These are phyloP conservation scores for Lepisosteus oculatus DNA, from an alignment of 2,113 vertebrate genomes.

Conservation along the genomic window DNA sequence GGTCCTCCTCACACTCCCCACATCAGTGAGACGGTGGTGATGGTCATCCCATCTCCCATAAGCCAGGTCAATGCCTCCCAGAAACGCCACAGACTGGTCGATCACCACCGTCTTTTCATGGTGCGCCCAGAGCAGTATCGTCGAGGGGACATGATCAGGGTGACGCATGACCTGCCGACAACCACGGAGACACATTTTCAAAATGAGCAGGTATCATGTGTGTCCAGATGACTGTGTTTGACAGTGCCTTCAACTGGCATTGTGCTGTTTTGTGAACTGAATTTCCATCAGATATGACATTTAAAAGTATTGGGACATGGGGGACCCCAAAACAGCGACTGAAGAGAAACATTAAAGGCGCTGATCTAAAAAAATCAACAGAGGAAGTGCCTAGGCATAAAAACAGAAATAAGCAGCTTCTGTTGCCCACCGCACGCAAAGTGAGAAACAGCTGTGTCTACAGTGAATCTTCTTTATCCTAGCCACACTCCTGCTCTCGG, in stretches of 20 bases:
- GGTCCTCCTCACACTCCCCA: constrained; percentile 34
- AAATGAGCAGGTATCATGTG: neutral
- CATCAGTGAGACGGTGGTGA: constrained; percentile 61
- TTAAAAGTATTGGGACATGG: no score
- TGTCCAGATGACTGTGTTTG: no score
- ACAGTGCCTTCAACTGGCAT: neutral
- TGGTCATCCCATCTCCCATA: constrained; percentile 72
- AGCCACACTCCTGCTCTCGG: constrained; percentile 22
- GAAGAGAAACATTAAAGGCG: no score
- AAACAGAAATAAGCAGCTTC: constrained; percentile 51
- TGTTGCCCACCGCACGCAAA: constrained; percentile 30
- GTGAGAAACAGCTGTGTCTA: constrained; percentile 59
- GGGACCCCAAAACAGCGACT: no score
- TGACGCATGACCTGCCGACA: constrained; percentile 66
- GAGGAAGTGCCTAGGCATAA: constrained; percentile 15
- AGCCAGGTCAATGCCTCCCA: constrained; percentile 67
- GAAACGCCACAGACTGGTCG: constrained; percentile 65
- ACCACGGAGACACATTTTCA: neutral
- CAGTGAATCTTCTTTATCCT: constrained; percentile 33
- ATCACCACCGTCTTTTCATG: constrained; percentile 72
- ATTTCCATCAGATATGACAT: neutral
- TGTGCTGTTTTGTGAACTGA: neutral
- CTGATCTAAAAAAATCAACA: no score
- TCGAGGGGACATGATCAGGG: constrained; percentile 63
- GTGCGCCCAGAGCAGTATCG: constrained; percentile 67